Evolutionary conservation across 2,797 vertebrate species (phyloP).

Genomic region (Notoglanidium macrostoma): DNA sequence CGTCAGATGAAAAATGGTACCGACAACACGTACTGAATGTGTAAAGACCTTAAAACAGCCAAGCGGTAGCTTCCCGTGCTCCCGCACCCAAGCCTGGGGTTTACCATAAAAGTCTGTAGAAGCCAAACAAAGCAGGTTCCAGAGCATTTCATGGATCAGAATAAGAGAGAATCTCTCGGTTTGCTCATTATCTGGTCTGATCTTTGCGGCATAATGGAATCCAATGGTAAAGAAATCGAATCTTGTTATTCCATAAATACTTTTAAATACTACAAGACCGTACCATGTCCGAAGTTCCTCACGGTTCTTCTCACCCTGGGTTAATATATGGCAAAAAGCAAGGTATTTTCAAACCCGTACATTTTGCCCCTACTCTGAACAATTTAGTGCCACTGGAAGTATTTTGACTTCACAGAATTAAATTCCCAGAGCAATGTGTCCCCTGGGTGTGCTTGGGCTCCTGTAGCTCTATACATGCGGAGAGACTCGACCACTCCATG

Average conservation of each 20-base stretch:
- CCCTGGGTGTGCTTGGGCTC: constrained; percentile 48
- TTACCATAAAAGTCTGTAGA: not conserved
- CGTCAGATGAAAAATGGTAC: too few species aligned
- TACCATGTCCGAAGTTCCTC: not conserved
- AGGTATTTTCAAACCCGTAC: not conserved
- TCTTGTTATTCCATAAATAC: too few species aligned
- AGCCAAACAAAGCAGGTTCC: not conserved
- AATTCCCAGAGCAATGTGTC: constrained; percentile 42
- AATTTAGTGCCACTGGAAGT: constrained; percentile 16
- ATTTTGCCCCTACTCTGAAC: constrained; percentile 11
- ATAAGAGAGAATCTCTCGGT: not conserved
- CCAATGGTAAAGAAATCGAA: not conserved
- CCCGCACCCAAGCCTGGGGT: not conserved
- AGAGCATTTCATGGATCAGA: not conserved
- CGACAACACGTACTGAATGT: too few species aligned
- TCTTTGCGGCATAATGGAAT: not conserved
- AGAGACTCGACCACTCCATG: constrained; percentile 48
- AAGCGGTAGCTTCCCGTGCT: not conserved
- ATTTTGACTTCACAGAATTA: constrained; percentile 33
- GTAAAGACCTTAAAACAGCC: not conserved
- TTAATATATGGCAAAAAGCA: not conserved
- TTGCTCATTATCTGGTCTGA: not conserved
- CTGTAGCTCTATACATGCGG: constrained; percentile 56
- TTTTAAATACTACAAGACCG: not conserved
- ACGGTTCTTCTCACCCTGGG: not conserved